Conservation (phyloP, 2,888 invertebrate species). For the Aphodius sticticus region DNA sequence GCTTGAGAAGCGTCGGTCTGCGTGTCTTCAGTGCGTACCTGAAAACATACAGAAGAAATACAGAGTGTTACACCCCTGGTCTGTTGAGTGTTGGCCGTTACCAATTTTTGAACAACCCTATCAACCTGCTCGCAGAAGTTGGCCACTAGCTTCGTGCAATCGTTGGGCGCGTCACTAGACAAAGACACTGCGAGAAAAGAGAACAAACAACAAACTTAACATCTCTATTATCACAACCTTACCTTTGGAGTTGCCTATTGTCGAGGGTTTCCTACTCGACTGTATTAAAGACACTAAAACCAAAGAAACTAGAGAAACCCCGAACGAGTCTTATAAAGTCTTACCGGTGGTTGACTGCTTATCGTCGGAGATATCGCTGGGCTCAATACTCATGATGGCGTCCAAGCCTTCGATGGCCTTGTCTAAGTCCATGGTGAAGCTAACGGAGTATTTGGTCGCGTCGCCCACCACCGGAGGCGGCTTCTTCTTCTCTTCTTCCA, state of each 20-base stretch:
- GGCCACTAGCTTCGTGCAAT: conserved; percentile 21
- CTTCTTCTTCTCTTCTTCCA: background rate
- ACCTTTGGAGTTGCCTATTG: background rate
- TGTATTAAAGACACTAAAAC: background rate
- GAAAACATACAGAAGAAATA: background rate
- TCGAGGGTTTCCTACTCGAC: background rate
- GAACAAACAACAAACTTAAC: too few species aligned
- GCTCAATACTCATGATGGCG: conserved; percentile 25
- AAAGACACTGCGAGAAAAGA: background rate
- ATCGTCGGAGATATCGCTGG: background rate
- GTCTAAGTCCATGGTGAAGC: conserved; percentile 25
- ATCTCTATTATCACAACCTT: background rate
- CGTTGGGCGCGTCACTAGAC: background rate
- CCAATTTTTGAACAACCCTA: conserved; percentile 35
- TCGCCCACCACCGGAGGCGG: background rate
- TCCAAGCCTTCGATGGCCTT: conserved; percentile 33
- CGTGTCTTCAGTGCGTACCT: background rate
- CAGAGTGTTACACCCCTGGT: background rate
- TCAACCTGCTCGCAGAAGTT: conserved; percentile 41
- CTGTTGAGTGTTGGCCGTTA: background rate
- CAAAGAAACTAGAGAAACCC: too few species aligned
- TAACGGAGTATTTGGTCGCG: conserved; percentile 5
- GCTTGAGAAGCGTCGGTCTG: background rate
- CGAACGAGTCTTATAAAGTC: too few species aligned
- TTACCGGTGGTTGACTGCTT: background rate